These are phyloP conservation scores for Clarias gariepinus DNA, from an alignment of 2,113 vertebrate genomes.

Conservation along the genomic window DNA sequence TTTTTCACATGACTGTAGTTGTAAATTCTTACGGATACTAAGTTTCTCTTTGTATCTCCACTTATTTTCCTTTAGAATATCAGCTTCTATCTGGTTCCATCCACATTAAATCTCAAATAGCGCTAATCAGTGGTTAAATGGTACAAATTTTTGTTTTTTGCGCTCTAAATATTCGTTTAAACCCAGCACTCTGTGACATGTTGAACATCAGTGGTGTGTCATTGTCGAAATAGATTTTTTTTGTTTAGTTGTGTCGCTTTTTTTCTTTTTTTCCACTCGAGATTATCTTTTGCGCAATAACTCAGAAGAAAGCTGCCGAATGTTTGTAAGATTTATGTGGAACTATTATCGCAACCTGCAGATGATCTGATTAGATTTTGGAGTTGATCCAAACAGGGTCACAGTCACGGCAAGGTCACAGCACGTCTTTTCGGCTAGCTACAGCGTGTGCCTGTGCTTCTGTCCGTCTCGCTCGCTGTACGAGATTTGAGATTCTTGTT, in stretches of 20 bases:
- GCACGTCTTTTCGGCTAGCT: not conserved
- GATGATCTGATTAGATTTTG: not conserved
- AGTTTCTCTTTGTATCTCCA: too few relatives aligned
- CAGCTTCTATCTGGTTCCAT: too few relatives aligned
- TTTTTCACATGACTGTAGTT: too few relatives aligned
- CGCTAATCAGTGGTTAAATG: too few relatives aligned
- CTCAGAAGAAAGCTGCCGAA: not conserved
- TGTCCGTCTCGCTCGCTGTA: not conserved
- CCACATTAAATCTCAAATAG: too few relatives aligned
- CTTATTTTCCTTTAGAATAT: too few relatives aligned
- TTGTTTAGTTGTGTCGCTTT: not conserved
- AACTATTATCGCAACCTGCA: not conserved
- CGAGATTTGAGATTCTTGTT: not conserved
- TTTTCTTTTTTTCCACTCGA: not conserved
- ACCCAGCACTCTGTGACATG: not conserved
- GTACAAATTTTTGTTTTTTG: not conserved
- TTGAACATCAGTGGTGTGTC: not conserved
- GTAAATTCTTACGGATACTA: too few relatives aligned
- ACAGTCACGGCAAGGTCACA: not conserved
- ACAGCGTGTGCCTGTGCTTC: not conserved
- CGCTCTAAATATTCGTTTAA: not conserved
- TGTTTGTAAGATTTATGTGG: not conserved
- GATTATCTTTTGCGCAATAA: not conserved
- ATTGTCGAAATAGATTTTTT: not conserved
- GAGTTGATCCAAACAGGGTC: not conserved